Evolutionary conservation across 2,888 invertebrate genomes (phyloP), one percentile per base, ranked within the genome.

Genomic region (Tetropium fuscum): DNA sequence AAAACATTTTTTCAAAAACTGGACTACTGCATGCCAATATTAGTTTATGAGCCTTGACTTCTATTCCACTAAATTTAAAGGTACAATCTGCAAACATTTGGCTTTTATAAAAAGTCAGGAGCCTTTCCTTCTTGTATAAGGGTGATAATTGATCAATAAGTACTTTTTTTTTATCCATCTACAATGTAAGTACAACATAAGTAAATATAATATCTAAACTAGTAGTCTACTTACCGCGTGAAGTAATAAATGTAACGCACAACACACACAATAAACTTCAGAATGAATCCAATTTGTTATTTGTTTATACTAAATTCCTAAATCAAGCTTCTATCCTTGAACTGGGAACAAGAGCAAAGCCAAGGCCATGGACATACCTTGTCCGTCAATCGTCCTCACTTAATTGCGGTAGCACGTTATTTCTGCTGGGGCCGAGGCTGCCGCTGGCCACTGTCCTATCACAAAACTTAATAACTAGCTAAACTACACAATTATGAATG

Each of bases 1-100:
- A 89, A 63, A 89, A 84, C 87, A 89, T 88, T 18, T 87, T 87
- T 78, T 88, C 87, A 81, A 90, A 89, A 25, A 89, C 89, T 4
- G 88, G 88, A 74, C 89, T 89, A 69, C 85, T 85, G 57, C 86
- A 85, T n/a, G 87, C 87, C 68, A 90, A 74, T 64, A 89, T 84
- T 55, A 88, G 78, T 79, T 86, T 87, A 74, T 89, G 88, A 40
- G 87, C 87, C 73, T 83, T 83, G 51, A 87, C 82, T 68, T 81
- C 80, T 73, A 81, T 81, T 27, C 83, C 83, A 59, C 82, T 81
- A 27, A 88, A 84, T 60, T 81, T 79, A 71, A 88, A 88, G 56
- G 81, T 83, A 72, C 88, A 88, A 74, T 88, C 88, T 6, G 74
- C 61, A 36, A 66, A 71, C 51, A 70, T 69, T 27, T 68, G 54